A percentile compares a stretch with the other conserved stretches of the same genome.
Evolutionary conservation across 2,113 vertebrate genomes (phyloP).

Genomic region (Neopipo cinnamomea): DNA sequence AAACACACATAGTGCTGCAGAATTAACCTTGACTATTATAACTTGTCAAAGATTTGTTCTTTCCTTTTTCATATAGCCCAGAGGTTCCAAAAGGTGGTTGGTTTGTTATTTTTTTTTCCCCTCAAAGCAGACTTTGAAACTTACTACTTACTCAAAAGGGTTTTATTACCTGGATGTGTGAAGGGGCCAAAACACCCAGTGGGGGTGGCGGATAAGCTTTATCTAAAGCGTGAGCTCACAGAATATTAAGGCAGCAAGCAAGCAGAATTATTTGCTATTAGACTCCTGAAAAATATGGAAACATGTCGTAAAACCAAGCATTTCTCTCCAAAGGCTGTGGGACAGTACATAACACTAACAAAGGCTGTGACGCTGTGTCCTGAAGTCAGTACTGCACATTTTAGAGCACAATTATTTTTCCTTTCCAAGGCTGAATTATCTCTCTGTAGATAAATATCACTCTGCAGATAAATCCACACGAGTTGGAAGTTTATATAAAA

Average conservation of each 20-base stretch:
- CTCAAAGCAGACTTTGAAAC: background rate
- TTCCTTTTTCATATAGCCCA: background rate
- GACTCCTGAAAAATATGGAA: background rate
- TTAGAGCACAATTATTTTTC: background rate
- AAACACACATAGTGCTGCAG: conserved; percentile 21
- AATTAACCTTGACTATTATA: conserved; percentile 61
- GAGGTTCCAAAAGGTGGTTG: background rate
- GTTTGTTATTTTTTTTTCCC: background rate
- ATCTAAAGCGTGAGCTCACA: background rate
- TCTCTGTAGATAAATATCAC: background rate
- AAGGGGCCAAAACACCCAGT: background rate
- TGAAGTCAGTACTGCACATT: background rate
- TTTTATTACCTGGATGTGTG: background rate
- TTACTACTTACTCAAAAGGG: background rate
- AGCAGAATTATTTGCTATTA: background rate
- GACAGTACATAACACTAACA: background rate
- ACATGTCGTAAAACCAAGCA: background rate
- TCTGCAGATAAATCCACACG: background rate
- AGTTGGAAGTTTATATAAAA: background rate
- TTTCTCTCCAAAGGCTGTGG: background rate
- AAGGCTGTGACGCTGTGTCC: background rate
- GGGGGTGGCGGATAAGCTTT: background rate
- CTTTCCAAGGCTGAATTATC: background rate
- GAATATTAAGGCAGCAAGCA: background rate
- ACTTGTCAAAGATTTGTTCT: background rate